Base-by-base conservation (phyloP, 2,888 invertebrate genomes). In the Sinopyrophorus schimmeli region DNA sequence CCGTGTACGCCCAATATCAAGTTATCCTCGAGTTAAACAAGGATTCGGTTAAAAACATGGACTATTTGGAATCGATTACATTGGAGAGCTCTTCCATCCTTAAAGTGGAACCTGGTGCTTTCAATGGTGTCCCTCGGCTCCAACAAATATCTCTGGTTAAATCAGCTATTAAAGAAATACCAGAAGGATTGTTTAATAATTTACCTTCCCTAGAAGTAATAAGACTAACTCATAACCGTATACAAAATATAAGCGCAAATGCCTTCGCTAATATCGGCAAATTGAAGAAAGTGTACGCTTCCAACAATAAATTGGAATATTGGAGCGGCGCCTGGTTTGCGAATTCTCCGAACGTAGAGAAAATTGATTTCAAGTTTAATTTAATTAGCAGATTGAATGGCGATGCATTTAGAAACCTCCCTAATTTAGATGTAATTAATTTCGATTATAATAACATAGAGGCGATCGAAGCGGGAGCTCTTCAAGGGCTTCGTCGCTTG, bases 241-340 rank as follows among this genome's bases (percentile, higher is more conserved):
- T 64, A 12, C 30, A 50, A 14, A 5, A 28, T 5, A 54, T 64
- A 2, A 57, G 59, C 40, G 50, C 53, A 15, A 5, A 41, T 26
- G 56, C 62, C 0, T 63, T 64, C 23, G 40, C 55, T 2, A 55
- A 60, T 21, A 35, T 63, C 12, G 9, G 31, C 3, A 21, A 28
- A 7, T 34, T 64, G 2, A 60, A 52, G 26, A 39, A 39, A 30
- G 39, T 64, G 1, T 26, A 49, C 28, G 39, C 52, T 5, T 24
- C 21, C 10, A 26, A 53, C 26, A 63, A 64, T 37, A 49, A 54
- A 6, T 16, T 64, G 20, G 54, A 51, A 23, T 24, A 49, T 7
- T 64, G 62, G 62, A 54, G 59, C 12, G 47, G 32, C 6, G 55
- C 61, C 14, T 64, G 64, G 64, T 63, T 64, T 43, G 41, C 26